These are phyloP conservation scores for Danaus melanippus DNA, from an alignment of 1,140 invertebrate species.

Conservation along the genomic window DNA sequence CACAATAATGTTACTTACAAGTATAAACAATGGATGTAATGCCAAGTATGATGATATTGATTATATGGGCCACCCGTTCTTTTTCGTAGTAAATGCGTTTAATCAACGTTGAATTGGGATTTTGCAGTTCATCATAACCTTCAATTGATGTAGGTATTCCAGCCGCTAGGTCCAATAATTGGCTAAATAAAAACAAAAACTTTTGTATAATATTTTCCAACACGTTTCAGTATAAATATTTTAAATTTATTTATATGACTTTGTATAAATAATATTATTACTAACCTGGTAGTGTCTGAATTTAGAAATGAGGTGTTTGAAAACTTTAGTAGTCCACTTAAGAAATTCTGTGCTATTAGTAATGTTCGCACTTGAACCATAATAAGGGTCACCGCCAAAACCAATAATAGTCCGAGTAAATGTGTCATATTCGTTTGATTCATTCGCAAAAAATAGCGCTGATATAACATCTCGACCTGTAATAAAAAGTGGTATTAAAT, in stretches of 20 bases:
- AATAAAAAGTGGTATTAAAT: slow-evolving; percentile 9
- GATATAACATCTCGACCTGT: slow-evolving; percentile 91
- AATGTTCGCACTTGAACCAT: slow-evolving; percentile 70
- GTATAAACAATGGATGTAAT: slow-evolving; percentile 65
- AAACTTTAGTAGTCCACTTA: slow-evolving; percentile 20
- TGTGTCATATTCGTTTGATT: slow-evolving; percentile 93
- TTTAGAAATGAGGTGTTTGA: too few relatives aligned
- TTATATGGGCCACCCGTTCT: slow-evolving; percentile 45
- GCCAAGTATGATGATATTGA: slow-evolving; percentile 66
- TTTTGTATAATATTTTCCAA: too few relatives aligned
- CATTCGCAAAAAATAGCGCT: slow-evolving; percentile 93
- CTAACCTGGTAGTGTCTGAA: slow-evolving; percentile 21
- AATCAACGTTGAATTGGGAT: slow-evolving; percentile 3
- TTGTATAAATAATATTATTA: slow-evolving; percentile 1
- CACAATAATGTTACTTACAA: slow-evolving; percentile 54
- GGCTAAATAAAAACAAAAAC: slow-evolving; percentile 10
- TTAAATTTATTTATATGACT: too few relatives aligned
- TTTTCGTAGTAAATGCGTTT: slow-evolving; percentile 33
- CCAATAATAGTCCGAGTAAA: slow-evolving; percentile 82
- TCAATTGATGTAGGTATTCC: slow-evolving; percentile 7
- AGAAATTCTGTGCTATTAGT: slow-evolving; percentile 37
- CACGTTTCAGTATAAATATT: too few relatives aligned
- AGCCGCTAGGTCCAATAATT: slow-evolving; percentile 10
- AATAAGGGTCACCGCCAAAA: slow-evolving; percentile 77
- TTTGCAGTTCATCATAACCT: slow-evolving; percentile 9